phyloP scores from a whole-genome alignment of 1,140 invertebrate genomes.

The Drosophila nikananu region DNA sequence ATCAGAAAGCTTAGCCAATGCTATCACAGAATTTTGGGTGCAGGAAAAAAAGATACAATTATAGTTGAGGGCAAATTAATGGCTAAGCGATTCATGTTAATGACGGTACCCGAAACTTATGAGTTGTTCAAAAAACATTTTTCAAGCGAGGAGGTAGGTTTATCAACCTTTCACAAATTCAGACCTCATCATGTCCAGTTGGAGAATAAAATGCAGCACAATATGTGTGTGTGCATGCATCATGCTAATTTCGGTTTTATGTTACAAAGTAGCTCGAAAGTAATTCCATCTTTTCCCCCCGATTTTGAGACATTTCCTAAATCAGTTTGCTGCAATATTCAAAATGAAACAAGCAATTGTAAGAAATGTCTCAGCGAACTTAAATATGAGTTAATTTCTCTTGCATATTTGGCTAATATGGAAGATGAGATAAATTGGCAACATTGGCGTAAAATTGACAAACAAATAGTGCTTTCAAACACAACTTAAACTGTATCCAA shows the following conservation, averaged over 20 bases:
- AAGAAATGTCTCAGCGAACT: too few relatives aligned
- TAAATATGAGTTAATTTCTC: too few relatives aligned
- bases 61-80: neutral
- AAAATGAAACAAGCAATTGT: too few relatives aligned
- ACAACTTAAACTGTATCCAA: too few relatives aligned
- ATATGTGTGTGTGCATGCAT: constrained; percentile 34
- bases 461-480: too few relatives aligned
- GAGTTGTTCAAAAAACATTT: neutral
- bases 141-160: neutral
- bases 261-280: neutral
- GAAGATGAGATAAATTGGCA: too few relatives aligned
- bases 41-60: neutral
- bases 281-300: neutral
- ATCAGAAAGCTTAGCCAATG: neutral
- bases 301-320: too few relatives aligned
- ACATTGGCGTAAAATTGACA: too few relatives aligned
- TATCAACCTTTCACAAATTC: neutral
- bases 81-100: neutral
- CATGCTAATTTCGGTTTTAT: constrained; percentile 21
- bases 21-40: neutral
- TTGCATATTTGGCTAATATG: too few relatives aligned
- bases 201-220: constrained; percentile 30
- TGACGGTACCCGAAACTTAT: neutral
- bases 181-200: neutral
- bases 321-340: too few relatives aligned